Evolutionary conservation across 2,113 vertebrate genomes (phyloP).

Genomic region (Copsychus sechellarum): DNA sequence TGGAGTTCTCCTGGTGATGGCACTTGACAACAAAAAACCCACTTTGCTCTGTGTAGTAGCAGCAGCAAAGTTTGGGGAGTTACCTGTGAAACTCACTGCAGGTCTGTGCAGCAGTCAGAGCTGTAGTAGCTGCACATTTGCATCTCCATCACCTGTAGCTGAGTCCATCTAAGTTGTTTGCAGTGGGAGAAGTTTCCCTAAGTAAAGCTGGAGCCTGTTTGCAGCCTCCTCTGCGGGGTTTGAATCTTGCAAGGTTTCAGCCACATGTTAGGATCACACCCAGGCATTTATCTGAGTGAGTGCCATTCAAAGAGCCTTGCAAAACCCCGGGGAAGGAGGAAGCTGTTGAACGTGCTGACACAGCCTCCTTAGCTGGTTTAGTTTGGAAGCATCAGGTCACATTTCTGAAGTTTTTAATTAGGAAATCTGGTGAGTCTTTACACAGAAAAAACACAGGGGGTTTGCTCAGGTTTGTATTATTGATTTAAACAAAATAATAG

Average conservation of each 20-base stretch:
- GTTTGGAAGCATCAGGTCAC: not conserved
- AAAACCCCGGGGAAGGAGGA: slow-evolving; percentile 23
- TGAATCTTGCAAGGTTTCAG: not conserved
- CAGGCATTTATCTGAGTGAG: slow-evolving; percentile 13
- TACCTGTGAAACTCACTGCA: rapidly evolving
- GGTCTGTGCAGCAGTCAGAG: not conserved
- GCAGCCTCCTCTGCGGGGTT: not conserved
- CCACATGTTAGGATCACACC: slow-evolving; percentile 1
- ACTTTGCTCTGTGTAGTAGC: not conserved
- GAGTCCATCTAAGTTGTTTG: not conserved
- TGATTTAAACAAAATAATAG: not conserved
- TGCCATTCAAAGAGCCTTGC: slow-evolving; percentile 27
- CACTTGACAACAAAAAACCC: not conserved
- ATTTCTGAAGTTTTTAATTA: not conserved
- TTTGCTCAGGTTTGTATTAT: not conserved
- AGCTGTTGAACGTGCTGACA: not conserved
- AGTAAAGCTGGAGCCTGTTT: not conserved
- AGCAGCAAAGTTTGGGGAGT: not conserved
- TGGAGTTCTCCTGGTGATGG: not conserved
- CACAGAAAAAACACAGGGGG: not conserved
- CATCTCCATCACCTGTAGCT: not conserved
- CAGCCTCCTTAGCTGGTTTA: not conserved
- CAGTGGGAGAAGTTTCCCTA: not conserved
- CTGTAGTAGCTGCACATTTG: not conserved
- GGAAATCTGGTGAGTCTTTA: not conserved